A percentile compares a stretch with the other conserved stretches of the same genome.
Conservation (phyloP, 2,888 invertebrate species). For the Diaphora mendica region DNA sequence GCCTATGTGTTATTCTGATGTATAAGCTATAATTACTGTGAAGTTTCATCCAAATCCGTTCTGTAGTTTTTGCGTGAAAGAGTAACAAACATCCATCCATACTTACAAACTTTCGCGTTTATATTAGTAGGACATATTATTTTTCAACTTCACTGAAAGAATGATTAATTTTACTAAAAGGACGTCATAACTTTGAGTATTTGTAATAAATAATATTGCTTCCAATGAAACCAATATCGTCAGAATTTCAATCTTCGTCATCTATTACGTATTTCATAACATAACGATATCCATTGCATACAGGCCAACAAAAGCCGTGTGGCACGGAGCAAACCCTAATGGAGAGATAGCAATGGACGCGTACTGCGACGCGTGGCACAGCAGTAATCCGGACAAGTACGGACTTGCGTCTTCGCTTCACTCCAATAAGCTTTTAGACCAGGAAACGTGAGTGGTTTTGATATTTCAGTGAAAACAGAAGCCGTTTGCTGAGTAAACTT, state of each 20-base stretch:
- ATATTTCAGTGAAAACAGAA: slow-evolving; percentile 31
- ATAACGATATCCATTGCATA: slow-evolving; percentile 40
- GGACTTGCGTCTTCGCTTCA: slow-evolving; percentile 94
- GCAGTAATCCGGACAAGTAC: slow-evolving; percentile 90
- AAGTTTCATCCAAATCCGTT: no score
- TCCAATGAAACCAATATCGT: slow-evolving; percentile 45
- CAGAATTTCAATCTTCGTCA: slow-evolving; percentile 22
- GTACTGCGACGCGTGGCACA: slow-evolving; percentile 97
- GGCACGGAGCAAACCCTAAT: slow-evolving; percentile 96
- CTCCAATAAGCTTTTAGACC: slow-evolving; percentile 92
- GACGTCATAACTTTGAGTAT: background rate
- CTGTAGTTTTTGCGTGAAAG: no score
- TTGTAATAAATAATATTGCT: slow-evolving; percentile 31
- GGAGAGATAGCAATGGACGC: slow-evolving; percentile 96
- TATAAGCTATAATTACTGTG: no score
- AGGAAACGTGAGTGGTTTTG: slow-evolving; percentile 85
- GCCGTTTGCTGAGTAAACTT: slow-evolving; percentile 19
- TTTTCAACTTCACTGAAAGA: background rate
- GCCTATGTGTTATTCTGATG: no score
- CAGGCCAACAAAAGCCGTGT: slow-evolving; percentile 97
- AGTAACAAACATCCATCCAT: no score
- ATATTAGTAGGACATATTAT: no score
- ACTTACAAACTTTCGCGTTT: no score
- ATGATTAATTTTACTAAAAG: background rate
- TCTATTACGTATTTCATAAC: slow-evolving; percentile 24